Evolutionary conservation across 2,113 vertebrate species (phyloP).

Genomic region (Macaca nemestrina): DNA sequence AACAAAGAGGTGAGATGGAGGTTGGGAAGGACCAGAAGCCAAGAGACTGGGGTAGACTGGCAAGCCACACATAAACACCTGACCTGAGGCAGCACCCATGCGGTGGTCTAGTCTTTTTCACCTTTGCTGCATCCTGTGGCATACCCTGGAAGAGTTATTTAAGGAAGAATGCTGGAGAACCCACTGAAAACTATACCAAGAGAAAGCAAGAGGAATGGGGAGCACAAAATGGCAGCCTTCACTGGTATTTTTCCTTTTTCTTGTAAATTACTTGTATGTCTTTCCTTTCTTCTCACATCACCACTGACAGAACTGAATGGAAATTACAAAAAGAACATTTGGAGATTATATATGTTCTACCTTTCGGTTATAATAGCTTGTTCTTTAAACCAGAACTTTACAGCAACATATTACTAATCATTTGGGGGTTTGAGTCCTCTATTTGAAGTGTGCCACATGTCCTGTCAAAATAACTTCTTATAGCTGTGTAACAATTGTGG

Average conservation of each 20-base stretch:
- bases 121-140: not conserved
- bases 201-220: not conserved
- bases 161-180: not conserved
- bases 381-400: constrained; percentile 41
- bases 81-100: rapidly evolving
- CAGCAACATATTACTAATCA: not conserved
- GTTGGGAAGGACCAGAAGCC: not conserved
- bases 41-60: not conserved
- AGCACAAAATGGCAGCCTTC: not conserved
- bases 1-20: not conserved
- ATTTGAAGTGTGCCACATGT: constrained; percentile 60
- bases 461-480: constrained; percentile 69
- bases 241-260: not conserved
- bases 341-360: not conserved
- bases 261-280: not conserved
- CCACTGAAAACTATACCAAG: not conserved
- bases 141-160: not conserved
- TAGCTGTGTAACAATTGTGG: constrained; percentile 50
- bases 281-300: not conserved
- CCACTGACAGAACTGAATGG: not conserved
- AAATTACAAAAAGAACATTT: not conserved
- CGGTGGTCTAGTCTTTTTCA: not conserved
- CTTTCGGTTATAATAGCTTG: not conserved
- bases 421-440: constrained; percentile 38
- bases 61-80: rapidly evolving